Evolutionary conservation across 2,888 invertebrate species (phyloP), one percentile per base, ranked within the genome.

Genomic region (Andrena praecox): DNA sequence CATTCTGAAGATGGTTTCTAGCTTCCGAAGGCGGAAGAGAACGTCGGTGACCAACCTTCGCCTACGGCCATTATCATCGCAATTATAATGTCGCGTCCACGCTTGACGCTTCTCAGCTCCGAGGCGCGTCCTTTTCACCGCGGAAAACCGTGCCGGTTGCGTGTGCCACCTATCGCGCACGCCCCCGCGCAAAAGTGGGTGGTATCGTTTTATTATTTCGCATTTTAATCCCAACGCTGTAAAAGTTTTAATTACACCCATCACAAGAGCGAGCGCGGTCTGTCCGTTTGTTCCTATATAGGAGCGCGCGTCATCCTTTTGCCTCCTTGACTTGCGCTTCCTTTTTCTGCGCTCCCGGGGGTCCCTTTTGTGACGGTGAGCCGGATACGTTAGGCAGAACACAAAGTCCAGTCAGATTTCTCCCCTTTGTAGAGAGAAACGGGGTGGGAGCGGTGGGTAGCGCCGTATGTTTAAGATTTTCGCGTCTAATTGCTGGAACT

Each of bases 231-330:
- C 80, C 84, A 80, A 79, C 80, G 82, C 80, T 89, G 88, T 87
- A 87, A 90, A 90, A 90, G 89, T 89, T 90, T 90, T 90, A 89
- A 90, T 89, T 89, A 86, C 89, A 85, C 87, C 83, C 85, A 89
- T 89, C 87, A 86, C 87, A 90, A 90, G 88, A 90, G 89, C 84
- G 84, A 87, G 86, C 88, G 84, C 80, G 81, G 87, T 87, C 77
- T 86, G 83, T 86, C 78, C 89, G 87, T 89, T 87, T 84, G 85
- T 89, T 83, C 85, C 76, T 77, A 70, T 79, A 76, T 56, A 27
- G 77, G 77, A 42, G 24, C 56, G 81, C 50, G 80, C 85, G 63
- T 85, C 75, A 54, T 31, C 74, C 74, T 66, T 77, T 77, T 64
- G 52, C 78, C 76, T 75, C 60, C 78, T 76, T 78, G 74, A 27